Conservation (phyloP, 2,888 invertebrate species). For the Epiblema foenella region DNA sequence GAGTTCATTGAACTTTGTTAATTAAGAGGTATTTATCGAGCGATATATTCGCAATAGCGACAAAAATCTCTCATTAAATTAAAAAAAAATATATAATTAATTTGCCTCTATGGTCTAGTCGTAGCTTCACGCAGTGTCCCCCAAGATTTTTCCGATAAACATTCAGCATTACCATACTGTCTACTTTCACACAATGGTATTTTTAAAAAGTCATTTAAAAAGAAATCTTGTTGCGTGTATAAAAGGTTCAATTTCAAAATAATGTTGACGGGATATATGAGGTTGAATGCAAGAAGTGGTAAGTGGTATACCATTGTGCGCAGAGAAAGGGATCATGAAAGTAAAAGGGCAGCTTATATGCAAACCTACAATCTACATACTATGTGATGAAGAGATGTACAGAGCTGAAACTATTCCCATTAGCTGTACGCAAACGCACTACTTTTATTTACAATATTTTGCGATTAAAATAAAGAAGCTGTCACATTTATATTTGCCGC, state of each 20-base stretch:
- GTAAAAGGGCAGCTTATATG: slow-evolving; percentile 26
- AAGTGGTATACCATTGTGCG: slow-evolving; percentile 17
- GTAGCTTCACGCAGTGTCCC: neutral
- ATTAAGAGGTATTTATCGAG: too few species aligned
- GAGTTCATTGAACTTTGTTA: too few species aligned
- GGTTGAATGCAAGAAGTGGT: neutral
- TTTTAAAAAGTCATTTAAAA: neutral
- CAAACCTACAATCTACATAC: neutral
- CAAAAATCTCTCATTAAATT: too few species aligned
- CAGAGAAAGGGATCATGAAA: slow-evolving; percentile 28
- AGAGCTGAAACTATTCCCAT: too few species aligned
- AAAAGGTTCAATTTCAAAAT: neutral
- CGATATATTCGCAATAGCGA: too few species aligned
- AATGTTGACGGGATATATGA: neutral
- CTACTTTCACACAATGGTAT: neutral
- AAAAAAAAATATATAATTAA: too few species aligned
- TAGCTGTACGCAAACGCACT: too few species aligned
- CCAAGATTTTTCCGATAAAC: slow-evolving; percentile 9
- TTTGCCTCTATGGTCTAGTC: neutral
- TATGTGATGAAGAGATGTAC: neutral
- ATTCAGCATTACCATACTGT: slow-evolving; percentile 12
- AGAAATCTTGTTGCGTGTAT: neutral
- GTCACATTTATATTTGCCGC: too few species aligned
- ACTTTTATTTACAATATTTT: too few species aligned
- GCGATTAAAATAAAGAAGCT: too few species aligned